Evolutionary conservation across 2,797 vertebrate genomes (phyloP).

Genomic region (Psittacula derbiana): DNA sequence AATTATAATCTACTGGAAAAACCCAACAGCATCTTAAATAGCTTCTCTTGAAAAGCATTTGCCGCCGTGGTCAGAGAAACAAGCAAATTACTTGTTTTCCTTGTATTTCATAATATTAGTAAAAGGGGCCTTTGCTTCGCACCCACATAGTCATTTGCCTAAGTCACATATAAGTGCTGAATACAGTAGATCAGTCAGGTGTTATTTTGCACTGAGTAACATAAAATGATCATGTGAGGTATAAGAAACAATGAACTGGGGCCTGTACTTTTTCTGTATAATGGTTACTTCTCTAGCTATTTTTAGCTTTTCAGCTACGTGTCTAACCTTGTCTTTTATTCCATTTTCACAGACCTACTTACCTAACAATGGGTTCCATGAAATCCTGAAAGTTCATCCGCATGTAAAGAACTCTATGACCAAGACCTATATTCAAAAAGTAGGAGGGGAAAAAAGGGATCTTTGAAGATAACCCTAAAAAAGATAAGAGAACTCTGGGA

Average conservation of each 20-base stretch:
- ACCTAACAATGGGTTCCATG: not conserved
- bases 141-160: not conserved
- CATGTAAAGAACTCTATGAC: not conserved
- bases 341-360: not conserved
- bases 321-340: constrained; percentile 27
- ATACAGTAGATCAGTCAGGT: not conserved
- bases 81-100: not conserved
- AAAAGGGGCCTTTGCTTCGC: not conserved
- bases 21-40: not conserved
- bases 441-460: not conserved
- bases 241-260: not conserved
- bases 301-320: not conserved
- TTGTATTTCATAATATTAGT: not conserved
- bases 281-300: not conserved
- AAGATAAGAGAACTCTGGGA: not conserved
- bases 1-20: not conserved
- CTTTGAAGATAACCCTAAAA: constrained; percentile 10
- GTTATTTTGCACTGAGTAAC: not conserved
- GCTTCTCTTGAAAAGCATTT: not conserved
- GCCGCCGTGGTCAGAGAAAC: not conserved
- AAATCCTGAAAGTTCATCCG: not conserved
- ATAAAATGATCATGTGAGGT: not conserved
- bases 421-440: not conserved
- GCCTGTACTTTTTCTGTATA: not conserved
- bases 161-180: not conserved